A percentile compares a stretch with the other conserved stretches of the same genome.
Evolutionary conservation across 1,140 invertebrate species (phyloP).

Genomic region (Drosophila mauritiana): DNA sequence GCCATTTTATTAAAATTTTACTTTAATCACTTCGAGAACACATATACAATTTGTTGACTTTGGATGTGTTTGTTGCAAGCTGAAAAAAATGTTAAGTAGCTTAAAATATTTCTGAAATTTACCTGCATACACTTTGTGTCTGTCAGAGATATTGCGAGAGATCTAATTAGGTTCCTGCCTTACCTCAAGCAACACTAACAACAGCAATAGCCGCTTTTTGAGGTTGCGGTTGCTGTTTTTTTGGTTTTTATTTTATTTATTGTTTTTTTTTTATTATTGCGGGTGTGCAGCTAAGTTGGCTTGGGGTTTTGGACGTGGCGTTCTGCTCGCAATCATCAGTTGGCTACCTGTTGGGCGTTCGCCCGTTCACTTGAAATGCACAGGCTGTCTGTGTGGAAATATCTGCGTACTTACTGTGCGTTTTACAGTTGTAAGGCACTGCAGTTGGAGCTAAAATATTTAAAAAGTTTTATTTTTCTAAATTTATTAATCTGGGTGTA

Average conservation of each 20-base stretch:
- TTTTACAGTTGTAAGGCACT: constrained; percentile 7
- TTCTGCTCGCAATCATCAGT: constrained; percentile 33
- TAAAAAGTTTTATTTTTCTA: not conserved
- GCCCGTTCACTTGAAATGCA: constrained; percentile 58
- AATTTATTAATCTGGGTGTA: not conserved
- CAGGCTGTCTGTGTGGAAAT: constrained; percentile 35
- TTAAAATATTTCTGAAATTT: constrained; percentile 46
- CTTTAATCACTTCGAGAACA: not conserved
- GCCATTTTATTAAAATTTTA: constrained; percentile 7
- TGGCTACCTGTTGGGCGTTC: constrained; percentile 68
- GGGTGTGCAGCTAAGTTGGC: constrained; percentile 53
- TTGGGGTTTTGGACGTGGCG: constrained; percentile 30
- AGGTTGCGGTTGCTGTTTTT: constrained; percentile 37
- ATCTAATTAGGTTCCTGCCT: constrained; percentile 56
- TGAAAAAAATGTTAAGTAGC: constrained; percentile 41
- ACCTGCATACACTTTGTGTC: constrained; percentile 9
- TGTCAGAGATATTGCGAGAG: constrained; percentile 26
- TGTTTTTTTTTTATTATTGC: constrained; percentile 32
- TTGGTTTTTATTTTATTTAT: constrained; percentile 2
- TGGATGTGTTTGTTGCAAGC: not conserved
- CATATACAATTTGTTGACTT: not conserved
- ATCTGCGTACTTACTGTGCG: constrained; percentile 20
- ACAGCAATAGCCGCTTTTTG: constrained; percentile 13
- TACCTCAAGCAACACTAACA: constrained; percentile 23
- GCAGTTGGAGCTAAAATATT: not conserved